Percentiles rank a stretch among this genome's conserved stretches.
phyloP scores from a whole-genome alignment of 1,140 invertebrate genomes.

The Hypothenemus hampei region DNA sequence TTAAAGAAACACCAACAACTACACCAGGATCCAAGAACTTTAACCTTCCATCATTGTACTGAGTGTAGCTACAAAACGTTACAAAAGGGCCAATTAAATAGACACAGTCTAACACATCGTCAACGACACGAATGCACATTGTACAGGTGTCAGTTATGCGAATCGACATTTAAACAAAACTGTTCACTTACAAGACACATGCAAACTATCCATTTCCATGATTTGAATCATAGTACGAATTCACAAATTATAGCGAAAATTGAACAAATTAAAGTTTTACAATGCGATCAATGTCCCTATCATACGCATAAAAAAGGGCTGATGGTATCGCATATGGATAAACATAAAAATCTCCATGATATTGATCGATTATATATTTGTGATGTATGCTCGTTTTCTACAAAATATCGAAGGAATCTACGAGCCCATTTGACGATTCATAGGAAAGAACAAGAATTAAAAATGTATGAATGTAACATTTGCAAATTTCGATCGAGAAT shows the following conservation, averaged over 20 bases:
- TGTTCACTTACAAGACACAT: slow-evolving; percentile 8
- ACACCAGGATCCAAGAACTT: slow-evolving; percentile 9
- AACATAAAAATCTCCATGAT: slow-evolving; percentile 10
- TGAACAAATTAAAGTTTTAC: not conserved
- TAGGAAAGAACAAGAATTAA: not conserved
- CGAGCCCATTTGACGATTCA: slow-evolving; percentile 14
- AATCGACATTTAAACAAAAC: slow-evolving; percentile 7
- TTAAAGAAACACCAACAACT: slow-evolving; percentile 1
- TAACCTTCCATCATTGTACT: slow-evolving; percentile 1
- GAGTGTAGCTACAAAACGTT: slow-evolving; percentile 15
- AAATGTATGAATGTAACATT: slow-evolving; percentile 10
- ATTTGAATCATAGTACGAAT: too few species aligned
- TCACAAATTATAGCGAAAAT: not conserved
- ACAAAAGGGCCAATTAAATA: slow-evolving; percentile 7
- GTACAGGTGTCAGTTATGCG: slow-evolving; percentile 4
- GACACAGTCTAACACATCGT: slow-evolving; percentile 6
- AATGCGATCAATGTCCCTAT: slow-evolving; percentile 10
- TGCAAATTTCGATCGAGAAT: slow-evolving; percentile 12
- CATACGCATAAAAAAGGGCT: slow-evolving; percentile 3
- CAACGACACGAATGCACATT: not conserved
- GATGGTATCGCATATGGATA: slow-evolving; percentile 9
- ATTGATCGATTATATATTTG: slow-evolving; percentile 7
- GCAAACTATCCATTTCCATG: not conserved
- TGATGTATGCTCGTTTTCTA: slow-evolving; percentile 7
- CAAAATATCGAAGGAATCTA: slow-evolving; percentile 16